A percentile compares a stretch with the other conserved stretches of the same genome.
These are phyloP conservation scores for Actinia tenebrosa DNA, from an alignment of 64 coral and sea anemone genomes.

Conservation along the genomic window DNA sequence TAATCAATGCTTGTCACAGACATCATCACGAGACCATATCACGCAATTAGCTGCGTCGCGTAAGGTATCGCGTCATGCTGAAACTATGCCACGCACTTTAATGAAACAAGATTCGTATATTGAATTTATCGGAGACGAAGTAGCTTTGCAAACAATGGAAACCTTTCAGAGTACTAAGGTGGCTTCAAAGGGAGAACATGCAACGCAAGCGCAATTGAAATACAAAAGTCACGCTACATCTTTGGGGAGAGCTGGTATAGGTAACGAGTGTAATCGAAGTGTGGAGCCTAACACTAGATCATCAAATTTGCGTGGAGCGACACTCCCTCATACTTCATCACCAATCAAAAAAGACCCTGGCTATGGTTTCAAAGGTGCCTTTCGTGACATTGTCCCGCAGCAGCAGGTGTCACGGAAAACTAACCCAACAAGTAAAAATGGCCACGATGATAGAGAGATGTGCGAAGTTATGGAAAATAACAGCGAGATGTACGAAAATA, in stretches of 20 bases:
- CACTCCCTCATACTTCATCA: neutral
- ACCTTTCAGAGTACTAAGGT: neutral
- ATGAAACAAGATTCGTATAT: neutral
- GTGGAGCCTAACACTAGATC: neutral
- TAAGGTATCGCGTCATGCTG: neutral
- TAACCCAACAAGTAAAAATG: neutral
- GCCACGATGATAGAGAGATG: neutral
- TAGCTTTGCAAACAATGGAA: neutral
- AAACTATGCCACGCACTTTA: neutral
- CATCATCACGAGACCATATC: neutral
- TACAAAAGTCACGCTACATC: neutral
- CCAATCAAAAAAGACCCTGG: neutral
- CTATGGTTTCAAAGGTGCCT: neutral
- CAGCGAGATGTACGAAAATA: neutral
- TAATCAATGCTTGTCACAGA: neutral
- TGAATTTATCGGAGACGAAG: neutral
- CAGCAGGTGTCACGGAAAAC: neutral
- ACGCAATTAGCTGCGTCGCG: neutral
- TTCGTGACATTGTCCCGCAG: neutral
- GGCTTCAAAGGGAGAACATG: neutral
- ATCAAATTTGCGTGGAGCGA: neutral
- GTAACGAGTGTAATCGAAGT: neutral
- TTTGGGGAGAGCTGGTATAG: too few relatives aligned
- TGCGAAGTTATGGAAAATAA: neutral
- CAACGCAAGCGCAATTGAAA: neutral